phyloP scores from a whole-genome alignment of 2,888 invertebrate species.

The Acanthococcus lagerstroemiae region DNA sequence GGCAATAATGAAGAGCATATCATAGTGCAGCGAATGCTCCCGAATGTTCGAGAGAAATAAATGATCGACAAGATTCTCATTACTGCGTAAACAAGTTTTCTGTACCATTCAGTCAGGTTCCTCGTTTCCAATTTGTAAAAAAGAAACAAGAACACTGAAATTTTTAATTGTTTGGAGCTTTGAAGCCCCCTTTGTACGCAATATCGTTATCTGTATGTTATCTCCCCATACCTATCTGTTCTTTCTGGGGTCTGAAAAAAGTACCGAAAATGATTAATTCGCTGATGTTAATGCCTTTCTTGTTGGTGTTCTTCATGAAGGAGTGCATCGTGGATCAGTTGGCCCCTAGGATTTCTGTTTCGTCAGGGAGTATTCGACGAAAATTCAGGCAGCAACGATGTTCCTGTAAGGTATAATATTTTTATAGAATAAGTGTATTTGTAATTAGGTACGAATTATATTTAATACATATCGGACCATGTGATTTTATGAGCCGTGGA shows the following conservation, averaged over 20 bases:
- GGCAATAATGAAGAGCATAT: no score
- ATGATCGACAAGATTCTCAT: neutral
- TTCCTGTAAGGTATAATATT: slow-evolving; percentile 65
- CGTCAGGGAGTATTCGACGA: slow-evolving; percentile 51
- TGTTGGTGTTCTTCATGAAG: slow-evolving; percentile 15
- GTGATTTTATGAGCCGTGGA: no score
- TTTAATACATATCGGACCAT: no score
- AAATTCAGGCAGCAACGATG: slow-evolving; percentile 50
- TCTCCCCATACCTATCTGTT: no score
- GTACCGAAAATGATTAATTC: neutral
- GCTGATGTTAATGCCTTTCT: neutral
- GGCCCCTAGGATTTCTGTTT: slow-evolving; percentile 81
- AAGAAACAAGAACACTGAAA: neutral
- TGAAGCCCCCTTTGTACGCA: neutral
- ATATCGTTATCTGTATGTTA: neutral
- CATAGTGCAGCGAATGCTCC: no score
- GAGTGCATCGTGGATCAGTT: slow-evolving; percentile 82
- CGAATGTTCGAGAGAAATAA: no score
- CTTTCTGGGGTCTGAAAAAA: no score
- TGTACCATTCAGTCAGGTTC: neutral
- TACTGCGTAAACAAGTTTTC: no score
- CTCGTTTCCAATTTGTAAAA: neutral
- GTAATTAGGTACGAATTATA: no score
- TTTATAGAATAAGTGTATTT: no score
- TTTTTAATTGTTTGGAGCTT: neutral